Percentiles rank a stretch among this genome's conserved stretches.
phyloP scores from a whole-genome alignment of 2,888 invertebrate genomes.

The Sepioteuthis lessoniana region DNA sequence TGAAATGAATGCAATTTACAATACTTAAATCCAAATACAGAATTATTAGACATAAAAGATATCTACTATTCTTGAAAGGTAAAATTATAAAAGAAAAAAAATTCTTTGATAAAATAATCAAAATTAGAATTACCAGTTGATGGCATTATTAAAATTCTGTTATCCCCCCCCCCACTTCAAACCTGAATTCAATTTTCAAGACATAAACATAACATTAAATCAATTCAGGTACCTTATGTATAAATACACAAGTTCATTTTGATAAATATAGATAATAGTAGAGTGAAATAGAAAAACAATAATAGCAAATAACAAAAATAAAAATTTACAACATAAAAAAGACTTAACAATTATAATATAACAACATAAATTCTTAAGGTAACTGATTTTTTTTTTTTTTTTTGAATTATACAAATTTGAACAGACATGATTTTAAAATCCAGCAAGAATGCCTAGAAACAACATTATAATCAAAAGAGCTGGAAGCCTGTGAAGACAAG shows the following conservation, averaged over 20 bases:
- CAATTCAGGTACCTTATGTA: not conserved
- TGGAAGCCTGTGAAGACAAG: constrained; percentile 20
- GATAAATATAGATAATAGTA: not conserved
- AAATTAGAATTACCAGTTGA: not conserved
- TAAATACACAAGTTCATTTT: not conserved
- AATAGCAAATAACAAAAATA: not conserved
- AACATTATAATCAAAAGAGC: not conserved
- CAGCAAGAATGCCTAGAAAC: not conserved
- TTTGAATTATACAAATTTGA: not conserved
- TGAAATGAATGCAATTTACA: not conserved
- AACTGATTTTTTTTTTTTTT: not conserved
- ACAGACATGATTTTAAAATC: not conserved
- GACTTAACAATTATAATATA: not conserved
- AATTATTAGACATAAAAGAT: not conserved
- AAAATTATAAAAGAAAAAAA: not conserved
- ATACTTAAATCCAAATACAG: too few species aligned
- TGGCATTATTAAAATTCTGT: not conserved
- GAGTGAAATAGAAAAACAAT: not conserved
- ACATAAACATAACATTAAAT: not conserved
- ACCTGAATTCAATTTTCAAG: constrained; percentile 6
- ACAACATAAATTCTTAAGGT: not conserved
- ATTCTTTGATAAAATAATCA: too few species aligned
- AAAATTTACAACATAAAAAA: not conserved
- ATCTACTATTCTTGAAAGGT: not conserved
- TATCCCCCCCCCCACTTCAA: not conserved